Base-by-base conservation (phyloP, 2,797 vertebrate species). In the Peromyscus melanophrys region DNA sequence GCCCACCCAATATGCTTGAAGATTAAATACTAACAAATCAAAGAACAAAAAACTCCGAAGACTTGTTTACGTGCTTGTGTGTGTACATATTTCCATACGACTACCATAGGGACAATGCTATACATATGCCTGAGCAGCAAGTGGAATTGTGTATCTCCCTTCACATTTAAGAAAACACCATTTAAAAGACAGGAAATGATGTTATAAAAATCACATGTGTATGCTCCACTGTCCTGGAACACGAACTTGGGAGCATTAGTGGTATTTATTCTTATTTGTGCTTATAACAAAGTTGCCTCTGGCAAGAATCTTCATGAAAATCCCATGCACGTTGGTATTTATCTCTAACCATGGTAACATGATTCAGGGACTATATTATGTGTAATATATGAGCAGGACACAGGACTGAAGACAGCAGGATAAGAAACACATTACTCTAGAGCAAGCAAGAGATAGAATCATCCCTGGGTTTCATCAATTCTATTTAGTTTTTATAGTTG, bases 401-500 rank as follows among this genome's bases (percentile, higher is more conserved):
- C 29, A 73, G 25, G 71, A 37, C 63, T 63, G 23, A 81, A 88
- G 80, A 59, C 46, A 93, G 52, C 40, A 78, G 14, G 2, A 52
- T 95, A 84, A 95, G 29, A 88, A 67, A 57, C 4, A 17, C 4
- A 49, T 85, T 87, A 78, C n/a, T 75, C 52, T 78, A 76, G 37
- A 84, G 59, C 29, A 95, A 95, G 77, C 5, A 13, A 92, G 59
- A 95, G 23, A 31, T 57, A 59, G 8, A 67, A 77, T 92, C 81
- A 55, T 4, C 80, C 34, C 14, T 37, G 5, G 2, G 43, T 65
- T 86, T 88, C 34, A 93, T 55, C 34, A 34, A 8, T 12, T 88
- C 34, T 25, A 13, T 69, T 92, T 92, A 55, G 14, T 19, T 63
- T 95, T 90, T 87, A 81, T 52, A 81, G 89, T 65, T 16, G 52